These are phyloP conservation scores for Leptosomus discolor DNA, from an alignment of 2,113 vertebrate genomes.

Conservation along the genomic window DNA sequence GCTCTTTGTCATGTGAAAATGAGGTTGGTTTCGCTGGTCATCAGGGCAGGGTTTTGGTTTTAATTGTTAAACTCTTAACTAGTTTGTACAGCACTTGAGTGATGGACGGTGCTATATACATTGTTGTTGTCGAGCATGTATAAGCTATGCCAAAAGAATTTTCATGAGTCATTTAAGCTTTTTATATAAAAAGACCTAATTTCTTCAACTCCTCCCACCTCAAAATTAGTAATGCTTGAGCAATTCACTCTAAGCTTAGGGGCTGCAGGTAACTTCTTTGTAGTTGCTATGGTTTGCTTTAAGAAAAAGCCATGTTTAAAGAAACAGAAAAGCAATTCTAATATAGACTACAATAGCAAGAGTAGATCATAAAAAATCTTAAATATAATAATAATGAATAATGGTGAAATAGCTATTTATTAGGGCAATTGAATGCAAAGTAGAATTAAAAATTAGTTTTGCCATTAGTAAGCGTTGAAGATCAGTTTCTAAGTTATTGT, in stretches of 20 bases:
- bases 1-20: not conserved
- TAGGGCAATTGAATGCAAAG: not conserved
- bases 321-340: conserved; percentile 4
- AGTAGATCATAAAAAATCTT: not conserved
- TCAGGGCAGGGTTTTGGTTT: not conserved
- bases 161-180: conserved; percentile 62
- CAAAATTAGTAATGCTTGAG: conserved; percentile 58
- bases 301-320: conserved; percentile 18
- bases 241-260: conserved; percentile 12
- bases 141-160: conserved; percentile 41
- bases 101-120: conserved; percentile 22
- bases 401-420: not conserved
- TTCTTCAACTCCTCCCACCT: conserved; percentile 64
- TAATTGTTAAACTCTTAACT: not conserved
- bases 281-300: conserved; percentile 60
- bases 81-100: not conserved
- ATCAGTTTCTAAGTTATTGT: not conserved
- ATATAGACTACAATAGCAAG: not conserved
- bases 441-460: not conserved
- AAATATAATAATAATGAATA: not conserved
- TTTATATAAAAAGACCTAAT: conserved; percentile 52
- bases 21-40: not conserved
- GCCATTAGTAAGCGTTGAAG: not conserved
- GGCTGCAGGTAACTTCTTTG: conserved; percentile 25
- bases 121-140: conserved; percentile 33